Evolutionary conservation across 2,888 invertebrate genomes (phyloP), one percentile per base, ranked within the genome.

Genomic region (Cryptus viduatorius): DNA sequence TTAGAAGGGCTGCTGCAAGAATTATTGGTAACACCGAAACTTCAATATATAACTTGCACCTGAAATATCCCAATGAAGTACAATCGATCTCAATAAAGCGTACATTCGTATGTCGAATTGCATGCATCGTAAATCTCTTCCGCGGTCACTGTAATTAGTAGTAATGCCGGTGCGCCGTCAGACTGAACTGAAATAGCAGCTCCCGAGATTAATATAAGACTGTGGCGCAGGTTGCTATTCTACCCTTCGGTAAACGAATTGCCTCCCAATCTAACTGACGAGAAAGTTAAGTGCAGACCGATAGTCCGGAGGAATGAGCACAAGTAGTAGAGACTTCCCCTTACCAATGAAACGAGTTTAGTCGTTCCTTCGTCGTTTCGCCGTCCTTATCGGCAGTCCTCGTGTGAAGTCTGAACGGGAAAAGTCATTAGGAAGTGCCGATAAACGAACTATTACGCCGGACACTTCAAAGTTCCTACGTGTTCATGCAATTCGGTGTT

Each of bases 81-180:
- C 53, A n/a, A 69, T 46, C 31, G 75, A 69, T 24, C n/a, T 46
- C 65, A 48, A 83, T 76, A 76, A 71, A 76, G 76, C 29, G 46
- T 12, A 24, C 44, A 19, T 69, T 16, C 42, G 31, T 24, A 29
- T 44, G 65, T 5, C 46, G 48, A 44, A 67, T 10, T 59, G 16
- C 61, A 44, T 4, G 4, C 48, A 53, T 29, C 79, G 69, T 75
- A 83, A 83, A 71, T 79, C 73, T 83, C 56, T 10, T 53, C 48
- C 19, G 69, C 65, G 79, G 67, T 83, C 53, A 65, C 75, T 75
- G 75, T 83, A 79, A 83, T 80, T 79, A 80, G 83, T 80, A 72
- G 79, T 80, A 59, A 68, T 67, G 72, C 76, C 67, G 12, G 50
- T 75, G 80, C 77, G 80, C 67, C 79, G 71, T 80, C 79, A 77